Evolutionary conservation across 2,888 invertebrate genomes (phyloP), one percentile per base, ranked within the genome.

Genomic region (Pocota personata): DNA sequence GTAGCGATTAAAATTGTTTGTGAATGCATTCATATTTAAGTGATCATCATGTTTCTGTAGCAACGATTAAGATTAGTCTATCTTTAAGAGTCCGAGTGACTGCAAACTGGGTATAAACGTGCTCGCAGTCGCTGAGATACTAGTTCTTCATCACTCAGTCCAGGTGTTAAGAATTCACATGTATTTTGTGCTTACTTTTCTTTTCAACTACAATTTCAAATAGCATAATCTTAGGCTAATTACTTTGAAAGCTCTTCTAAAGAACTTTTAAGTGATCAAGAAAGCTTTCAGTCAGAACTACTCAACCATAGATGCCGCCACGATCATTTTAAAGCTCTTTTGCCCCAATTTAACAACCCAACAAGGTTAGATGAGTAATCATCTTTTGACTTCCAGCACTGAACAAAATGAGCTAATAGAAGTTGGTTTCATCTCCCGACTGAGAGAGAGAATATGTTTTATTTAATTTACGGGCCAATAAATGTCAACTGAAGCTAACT

Each of bases 321-420:
- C 35, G 5, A 1, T 10, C 21, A 1, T 4, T 10, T 16, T 30
- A 27, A 57, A 27, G 14, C 16, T 64, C 14, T 19, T 7, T 16
- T 24, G 32, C 8, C 21, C 21, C 43, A 62, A 46, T 72, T 58
- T n/a, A 3, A 12, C 6, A 58, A 67, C 16, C 27, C 43, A 1
- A 14, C 72, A 79, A 69, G 78, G 71, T 79, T 21, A 72, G 35
- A 21, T 58, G 43, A 48, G 27, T 16, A 64, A 80, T 35, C 40
- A 52, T 67, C 40, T 80, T 60, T 66, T 30, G 66, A 72, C 66
- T 71, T 27, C 19, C 37, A 46, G 8, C 37, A 21, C 8, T 14
- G 10, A 60, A 37, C 24, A 60, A 46, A 76, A 57, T 21, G 35
- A 55, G 7, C 32, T 48, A 35, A 27, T 60, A 37, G 12, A 52